phyloP scores from a whole-genome alignment of 2,113 vertebrate genomes.

The Calidris pugnax region DNA sequence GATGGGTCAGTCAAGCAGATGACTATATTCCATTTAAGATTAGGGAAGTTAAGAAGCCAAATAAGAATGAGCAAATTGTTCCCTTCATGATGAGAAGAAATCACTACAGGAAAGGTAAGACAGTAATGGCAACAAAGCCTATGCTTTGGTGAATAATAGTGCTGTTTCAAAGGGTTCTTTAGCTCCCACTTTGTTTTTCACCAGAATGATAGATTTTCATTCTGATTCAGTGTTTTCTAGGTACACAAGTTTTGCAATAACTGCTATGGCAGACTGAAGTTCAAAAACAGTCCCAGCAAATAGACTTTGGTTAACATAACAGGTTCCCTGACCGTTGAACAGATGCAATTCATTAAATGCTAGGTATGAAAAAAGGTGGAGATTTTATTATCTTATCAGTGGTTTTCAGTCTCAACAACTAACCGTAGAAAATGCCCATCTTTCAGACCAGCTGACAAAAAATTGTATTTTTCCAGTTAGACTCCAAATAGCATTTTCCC shows the following conservation, averaged over 20 bases:
- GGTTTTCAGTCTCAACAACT: neutral
- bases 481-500: neutral
- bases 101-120: neutral
- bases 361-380: fast-evolving
- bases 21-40: neutral
- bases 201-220: neutral
- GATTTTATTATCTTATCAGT: neutral
- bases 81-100: neutral
- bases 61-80: neutral
- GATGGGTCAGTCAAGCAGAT: neutral
- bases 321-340: neutral
- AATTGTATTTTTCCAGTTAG: neutral
- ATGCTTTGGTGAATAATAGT: neutral
- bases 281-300: neutral
- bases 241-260: fast-evolving
- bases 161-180: neutral
- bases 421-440: neutral
- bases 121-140: neutral
- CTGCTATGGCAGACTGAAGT: neutral
- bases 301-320: neutral
- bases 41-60: neutral
- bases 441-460: neutral
- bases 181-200: neutral
- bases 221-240: neutral
- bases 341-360: neutral